Base-by-base conservation (phyloP, 1,140 invertebrate species). In the Aphelenchoides fujianensis region DNA sequence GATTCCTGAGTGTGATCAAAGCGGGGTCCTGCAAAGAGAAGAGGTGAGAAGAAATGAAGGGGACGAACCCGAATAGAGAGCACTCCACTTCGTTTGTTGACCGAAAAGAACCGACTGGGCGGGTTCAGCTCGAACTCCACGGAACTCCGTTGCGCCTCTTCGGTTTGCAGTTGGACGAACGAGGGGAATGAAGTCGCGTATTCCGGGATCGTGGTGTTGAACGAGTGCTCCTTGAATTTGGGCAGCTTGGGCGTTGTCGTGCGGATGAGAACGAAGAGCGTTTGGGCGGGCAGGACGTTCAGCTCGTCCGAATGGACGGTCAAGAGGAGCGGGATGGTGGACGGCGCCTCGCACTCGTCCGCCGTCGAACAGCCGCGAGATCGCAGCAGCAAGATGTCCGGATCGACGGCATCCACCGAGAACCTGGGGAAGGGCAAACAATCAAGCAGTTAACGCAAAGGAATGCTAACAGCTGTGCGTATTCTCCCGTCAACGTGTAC, bases 11-110 rank as follows among this genome's bases (percentile, higher is more conserved):
- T 19, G 55, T 59, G 23, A 59, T 59, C 19, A 48, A 23, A 48
- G 41, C 41, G 41, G 55, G 55, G 5, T 59, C 34, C 55, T 59
- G n/a, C n/a, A n/a, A n/a, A n/a, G n/a, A n/a, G n/a, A n/a, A 59
- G 34, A 59, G 5, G 34, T 19, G 19, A 59, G 34, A 5, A 19
- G n/a, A n/a, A n/a, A n/a, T n/a, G n/a, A n/a, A n/a, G 28, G 7
- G 23, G 19, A 59, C 55, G 7, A 7, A 59, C 55, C 34, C 34
- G 55, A 7, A 59, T 32, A 19, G 23, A 59, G 27, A 59, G 34
- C 27, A 59, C 55, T 5, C 55, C 55, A 19, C 34, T 59, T 5
- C 55, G 55, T 19, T 23, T 27, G 23, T 59, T 59, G 5, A 59
- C 19, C 5, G 5, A 27, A 23, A 59, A 59, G 5, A 5, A 5